Evolutionary conservation across 2,797 vertebrate genomes (phyloP), one percentile per base, ranked within the genome.

Genomic region (Melanotaenia boesemani): DNA sequence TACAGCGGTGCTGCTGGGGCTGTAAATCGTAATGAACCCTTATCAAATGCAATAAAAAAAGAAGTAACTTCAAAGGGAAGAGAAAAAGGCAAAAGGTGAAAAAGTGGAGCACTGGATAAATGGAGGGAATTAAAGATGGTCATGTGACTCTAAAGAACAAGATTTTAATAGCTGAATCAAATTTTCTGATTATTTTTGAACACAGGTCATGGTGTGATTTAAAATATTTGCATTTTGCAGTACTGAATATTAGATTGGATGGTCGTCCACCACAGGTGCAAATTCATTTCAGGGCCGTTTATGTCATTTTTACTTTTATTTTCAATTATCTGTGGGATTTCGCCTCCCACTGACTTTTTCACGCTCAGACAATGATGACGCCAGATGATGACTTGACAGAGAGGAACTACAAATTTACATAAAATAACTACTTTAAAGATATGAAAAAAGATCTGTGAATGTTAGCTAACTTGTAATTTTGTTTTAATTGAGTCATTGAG

Each of bases 11-110:
- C 62, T 65, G 70, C 48, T 6, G 2, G 52, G 22, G 52, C 68
- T 78, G 56, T 77, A 84, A 87, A 86, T 88, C 74, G 80, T 88
- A 86, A 91, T 88, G 72, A 84, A 71, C 44, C 59, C 74, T 44
- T 77, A 79, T 72, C 12, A 34, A 81, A 86, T 54, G 67, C 50
- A 75, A 56, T 62, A 44, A 37, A 39, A 32, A 68, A 52, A 46
- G 39, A 44, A 30, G 56, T 71, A 46, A 72, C 48, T 67, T 74
- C 54, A 71, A 73, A 74, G 60, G 41, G 4, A 34, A 66, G 50
- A 16, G 11, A 46, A 67, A 55, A 20, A 55, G 32, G 59, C 20
- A 37, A 39, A 76, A 57, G 46, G 30, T 72, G 44, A 55, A 48
- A 67, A 62, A 64, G 28, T 57, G 4, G 50, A 59, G 15, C 13